Base-by-base conservation (phyloP, 2,888 invertebrate species). In the Sesia apiformis region DNA sequence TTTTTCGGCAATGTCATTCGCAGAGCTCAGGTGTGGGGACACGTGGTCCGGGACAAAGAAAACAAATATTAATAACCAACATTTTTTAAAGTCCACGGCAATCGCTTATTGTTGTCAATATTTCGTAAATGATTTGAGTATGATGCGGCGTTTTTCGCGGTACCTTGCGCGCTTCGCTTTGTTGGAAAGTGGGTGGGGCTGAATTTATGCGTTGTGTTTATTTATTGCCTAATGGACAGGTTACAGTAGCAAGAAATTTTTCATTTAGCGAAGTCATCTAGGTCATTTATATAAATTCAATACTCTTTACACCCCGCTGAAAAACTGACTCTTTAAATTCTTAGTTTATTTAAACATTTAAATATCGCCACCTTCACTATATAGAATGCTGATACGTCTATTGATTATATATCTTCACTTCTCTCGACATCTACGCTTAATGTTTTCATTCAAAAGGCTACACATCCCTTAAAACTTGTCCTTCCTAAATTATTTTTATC, bases 31-130 rank as follows among this genome's bases (percentile, higher is more conserved):
- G 89, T 89, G 86, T 76, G 73, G 78, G 83, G 86, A 85, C 88
- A 89, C 88, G 88, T 87, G 89, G 84, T 81, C 71, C 77, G 69
- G 71, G 72, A 85, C 86, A 87, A 87, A 84, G 85, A 85, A 84
- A 81, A 77, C 81, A 83, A 86, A 85, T 86, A 89, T 88, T 89
- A 88, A 89, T 89, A 89, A 87, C 86, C 72, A 84, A 75, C 81
- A 84, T 88, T 89, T 88, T 88, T 88, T 86, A 87, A 88, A 85
- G 80, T 85, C 83, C 80, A 63, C 69, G 70, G 72, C 73, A 69
- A 72, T 73, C 76, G 78, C 75, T 84, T 84, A 88, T 88, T 88
- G 88, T 87, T 87, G 86, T 85, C 88, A 80, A 89, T 88, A 86
- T 85, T 87, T 84, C 84, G 87, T 89, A 88, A 89, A 88, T 86